Evolutionary conservation across 2,797 vertebrate species (phyloP), one percentile per base, ranked within the genome.

Genomic region (Pipistrellus kuhlii): DNA sequence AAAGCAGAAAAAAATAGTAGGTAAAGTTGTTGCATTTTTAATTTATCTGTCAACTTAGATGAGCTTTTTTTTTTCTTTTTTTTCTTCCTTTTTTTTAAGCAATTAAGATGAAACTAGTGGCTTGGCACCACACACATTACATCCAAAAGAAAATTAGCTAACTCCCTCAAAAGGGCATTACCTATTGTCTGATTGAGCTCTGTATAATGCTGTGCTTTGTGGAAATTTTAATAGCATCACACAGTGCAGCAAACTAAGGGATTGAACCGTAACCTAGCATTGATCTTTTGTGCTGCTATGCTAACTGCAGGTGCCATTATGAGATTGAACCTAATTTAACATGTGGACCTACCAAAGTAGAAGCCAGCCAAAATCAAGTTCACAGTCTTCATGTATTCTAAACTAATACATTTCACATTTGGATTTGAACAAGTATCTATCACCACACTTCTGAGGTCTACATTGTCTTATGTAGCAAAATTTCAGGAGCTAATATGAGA

Each of bases 211-310:
- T 95, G 55, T 68, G 59, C 91, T 90, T 77, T 93, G 25, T 92
- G 92, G 82, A 95, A 94, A 93, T 91, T 96, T 93, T 95, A 94
- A 93, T 94, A 87, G 66, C 84, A 71, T 96, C 90, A 90, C 72
- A 94, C 75, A 64, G 69, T 90, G 55, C 94, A 93, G 77, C 73
- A 85, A 90, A 59, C 73, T 71, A 80, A 66, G 85, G 51, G 53
- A 23, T 72, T 55, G 30, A 93, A 68, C 35, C 85, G 9, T 92
- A 93, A 93, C 55, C 66, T 59, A 93, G 41, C 41, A 62, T 85
- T 93, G 93, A 88, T 96, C 59, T 88, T 92, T 41, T 86, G 80
- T 81, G 85, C 55, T n/a, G 44, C 73, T 55, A 76, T 66, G 71
- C 75, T 95, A 95, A 93, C 59, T 90, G 66, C 71, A 95, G 55